Base-by-base conservation (phyloP, 2,113 vertebrate species). In the Thryonomys swinderianus region DNA sequence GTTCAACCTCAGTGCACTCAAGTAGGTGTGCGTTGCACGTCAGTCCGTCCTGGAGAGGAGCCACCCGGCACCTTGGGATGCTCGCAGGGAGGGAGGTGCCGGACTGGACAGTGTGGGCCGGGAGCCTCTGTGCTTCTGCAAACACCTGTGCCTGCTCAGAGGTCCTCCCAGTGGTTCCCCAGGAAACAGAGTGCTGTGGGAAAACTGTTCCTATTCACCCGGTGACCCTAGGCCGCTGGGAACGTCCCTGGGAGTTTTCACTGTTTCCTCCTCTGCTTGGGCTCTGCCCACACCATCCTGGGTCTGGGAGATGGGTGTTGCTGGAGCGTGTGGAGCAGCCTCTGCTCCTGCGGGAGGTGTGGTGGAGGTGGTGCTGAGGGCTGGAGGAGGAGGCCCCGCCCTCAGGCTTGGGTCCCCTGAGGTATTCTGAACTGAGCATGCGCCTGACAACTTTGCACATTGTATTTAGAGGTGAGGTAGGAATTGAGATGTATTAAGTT, bases 1-100 rank as follows among this genome's bases (percentile, higher is more conserved):
- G 87, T 98, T 99, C 94, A 98, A 99, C 97, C 99, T 99, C 97
- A 99, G 98, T 21, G 98, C 98, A 21, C 98, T 99, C 66, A 97
- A 97, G 97, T 97, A 93, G 93, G 97, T 95, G 81, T 51, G 81
- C 57, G 1, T 1, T 16, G 48, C 32, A 16, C 18, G n/a, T n/a
- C n/a, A n/a, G 17, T 57, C 7, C 0, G 23, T 51, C 40, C 32
- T 74, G 71, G 23, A 45, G 40, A 40, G 30, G 37, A 45, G 71
- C 1, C 12, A 17, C 25, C 45, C 8, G 40, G 40, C 37, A 37
- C 8, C 14, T 21, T 45, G 8, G 34, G 90, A 34, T 74, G 23
- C 66, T 45, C 53, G 57, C 37, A 32, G 34, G 69, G 34, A 59
- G 40, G n/a, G 20, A 32, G 18, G n/a, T 13, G 32, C 66, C 48